Evolutionary conservation across 2,888 invertebrate species (phyloP).

Genomic region (Melanotus villosus): DNA sequence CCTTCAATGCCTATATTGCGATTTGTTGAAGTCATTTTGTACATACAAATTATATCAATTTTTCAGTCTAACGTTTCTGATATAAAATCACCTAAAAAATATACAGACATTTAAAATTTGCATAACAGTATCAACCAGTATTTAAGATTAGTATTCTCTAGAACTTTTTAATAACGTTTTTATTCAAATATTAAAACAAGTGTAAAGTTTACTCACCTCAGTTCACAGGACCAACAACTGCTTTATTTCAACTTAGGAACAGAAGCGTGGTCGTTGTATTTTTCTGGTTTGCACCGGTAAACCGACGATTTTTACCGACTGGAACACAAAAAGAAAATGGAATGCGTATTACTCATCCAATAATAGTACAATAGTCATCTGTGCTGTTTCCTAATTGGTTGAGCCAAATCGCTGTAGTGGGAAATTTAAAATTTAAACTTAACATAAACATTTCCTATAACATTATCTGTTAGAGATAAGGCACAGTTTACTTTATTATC

Average conservation of each 20-base stretch:
- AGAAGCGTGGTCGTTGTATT: conserved; percentile 19
- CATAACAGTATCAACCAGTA: no score
- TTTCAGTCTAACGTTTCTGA: conserved; percentile 3
- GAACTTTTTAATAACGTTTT: no score
- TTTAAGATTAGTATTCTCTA: no score
- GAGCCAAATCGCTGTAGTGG: not conserved
- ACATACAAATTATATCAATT: no score
- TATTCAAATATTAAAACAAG: no score
- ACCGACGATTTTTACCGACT: conserved; percentile 19
- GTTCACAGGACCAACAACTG: not conserved
- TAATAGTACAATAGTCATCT: not conserved
- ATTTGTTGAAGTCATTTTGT: conserved; percentile 57
- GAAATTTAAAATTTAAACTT: conserved; percentile 23
- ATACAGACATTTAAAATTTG: not conserved
- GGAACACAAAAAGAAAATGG: conserved; percentile 17
- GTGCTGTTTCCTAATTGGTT: conserved; percentile 2
- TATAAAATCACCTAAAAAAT: conserved; percentile 15
- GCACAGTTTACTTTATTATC: no score
- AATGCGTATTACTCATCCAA: conserved; percentile 31
- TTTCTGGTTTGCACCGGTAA: conserved; percentile 17
- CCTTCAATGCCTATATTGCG: conserved; percentile 57
- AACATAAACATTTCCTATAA: not conserved
- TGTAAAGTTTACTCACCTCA: conserved; percentile 10
- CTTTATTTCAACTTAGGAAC: not conserved
- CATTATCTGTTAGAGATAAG: conserved; percentile 15